Percentiles rank a stretch among this genome's conserved stretches.
Evolutionary conservation across 2,113 vertebrate species (phyloP).

Genomic region (Oreamnos americanus): DNA sequence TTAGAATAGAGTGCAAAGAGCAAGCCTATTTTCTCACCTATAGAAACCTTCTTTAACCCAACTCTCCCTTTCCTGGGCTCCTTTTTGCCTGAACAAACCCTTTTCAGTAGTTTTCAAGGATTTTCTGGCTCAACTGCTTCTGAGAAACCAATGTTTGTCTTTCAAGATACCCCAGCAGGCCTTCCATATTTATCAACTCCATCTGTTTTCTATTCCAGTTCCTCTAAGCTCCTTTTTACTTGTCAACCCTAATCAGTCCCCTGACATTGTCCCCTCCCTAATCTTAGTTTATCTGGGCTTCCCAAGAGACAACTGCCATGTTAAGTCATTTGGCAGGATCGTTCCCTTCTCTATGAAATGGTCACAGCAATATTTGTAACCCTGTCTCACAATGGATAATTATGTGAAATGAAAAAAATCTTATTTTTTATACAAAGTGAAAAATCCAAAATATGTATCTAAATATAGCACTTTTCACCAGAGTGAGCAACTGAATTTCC

Average conservation of each 20-base stretch:
- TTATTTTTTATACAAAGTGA: neutral
- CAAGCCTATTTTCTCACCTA: neutral
- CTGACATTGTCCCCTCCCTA: neutral
- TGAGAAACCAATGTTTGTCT: constrained; percentile 49
- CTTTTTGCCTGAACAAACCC: neutral
- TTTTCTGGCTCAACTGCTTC: constrained; percentile 21
- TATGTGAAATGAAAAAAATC: neutral
- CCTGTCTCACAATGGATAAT: neutral
- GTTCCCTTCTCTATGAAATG: neutral
- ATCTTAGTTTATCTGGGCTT: constrained; percentile 20
- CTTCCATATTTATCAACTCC: constrained; percentile 27
- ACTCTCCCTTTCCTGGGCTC: neutral
- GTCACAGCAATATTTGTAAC: neutral
- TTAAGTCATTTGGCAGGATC: neutral
- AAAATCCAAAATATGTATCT: neutral
- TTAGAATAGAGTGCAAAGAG: neutral
- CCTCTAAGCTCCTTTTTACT: constrained; percentile 25
- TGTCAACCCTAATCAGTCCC: neutral
- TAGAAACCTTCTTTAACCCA: neutral
- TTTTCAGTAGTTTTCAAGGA: neutral
- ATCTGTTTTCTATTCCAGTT: constrained; percentile 57
- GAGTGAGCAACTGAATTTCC: neutral
- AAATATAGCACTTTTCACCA: neutral
- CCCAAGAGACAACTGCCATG: constrained; percentile 16
- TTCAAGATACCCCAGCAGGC: constrained; percentile 31